phyloP scores from a whole-genome alignment of 2,797 vertebrate genomes.

The Cygnus olor region DNA sequence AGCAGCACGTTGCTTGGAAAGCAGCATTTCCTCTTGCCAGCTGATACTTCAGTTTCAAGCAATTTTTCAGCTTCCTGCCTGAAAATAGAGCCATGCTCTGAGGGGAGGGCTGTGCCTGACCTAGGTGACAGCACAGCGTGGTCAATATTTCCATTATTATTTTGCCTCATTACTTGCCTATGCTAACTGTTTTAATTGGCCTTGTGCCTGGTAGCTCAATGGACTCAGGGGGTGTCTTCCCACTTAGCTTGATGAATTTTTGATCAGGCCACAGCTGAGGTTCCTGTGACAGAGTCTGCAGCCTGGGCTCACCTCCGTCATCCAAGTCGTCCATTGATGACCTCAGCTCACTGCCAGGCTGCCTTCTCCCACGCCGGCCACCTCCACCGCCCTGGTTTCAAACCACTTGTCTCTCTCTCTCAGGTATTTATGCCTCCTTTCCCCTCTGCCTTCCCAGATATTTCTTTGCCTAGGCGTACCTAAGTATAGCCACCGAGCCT shows the following conservation, averaged over 20 bases:
- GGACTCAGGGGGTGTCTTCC: neutral
- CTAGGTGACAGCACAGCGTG: neutral
- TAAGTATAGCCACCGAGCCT: slow-evolving; percentile 7
- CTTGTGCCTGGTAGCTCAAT: neutral
- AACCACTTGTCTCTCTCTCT: neutral
- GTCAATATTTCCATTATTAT: neutral
- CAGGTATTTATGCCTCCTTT: neutral
- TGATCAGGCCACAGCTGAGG: neutral
- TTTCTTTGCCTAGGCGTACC: neutral
- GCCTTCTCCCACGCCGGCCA: neutral
- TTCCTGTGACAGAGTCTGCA: neutral
- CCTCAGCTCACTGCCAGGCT: neutral
- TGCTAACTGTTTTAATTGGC: neutral
- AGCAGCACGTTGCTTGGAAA: neutral
- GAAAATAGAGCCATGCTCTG: accelerated
- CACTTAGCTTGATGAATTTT: neutral
- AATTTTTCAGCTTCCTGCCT: accelerated
- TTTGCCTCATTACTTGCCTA: neutral
- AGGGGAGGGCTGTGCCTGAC: neutral
- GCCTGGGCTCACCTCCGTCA: neutral
- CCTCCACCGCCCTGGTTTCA: neutral
- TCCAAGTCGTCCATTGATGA: neutral
- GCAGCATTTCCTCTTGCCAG: neutral
- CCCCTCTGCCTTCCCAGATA: neutral
- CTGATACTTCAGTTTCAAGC: neutral